Evolutionary conservation across 2,797 vertebrate species (phyloP), one percentile per base, ranked within the genome.

Genomic region (Sebastiscus tertius): DNA sequence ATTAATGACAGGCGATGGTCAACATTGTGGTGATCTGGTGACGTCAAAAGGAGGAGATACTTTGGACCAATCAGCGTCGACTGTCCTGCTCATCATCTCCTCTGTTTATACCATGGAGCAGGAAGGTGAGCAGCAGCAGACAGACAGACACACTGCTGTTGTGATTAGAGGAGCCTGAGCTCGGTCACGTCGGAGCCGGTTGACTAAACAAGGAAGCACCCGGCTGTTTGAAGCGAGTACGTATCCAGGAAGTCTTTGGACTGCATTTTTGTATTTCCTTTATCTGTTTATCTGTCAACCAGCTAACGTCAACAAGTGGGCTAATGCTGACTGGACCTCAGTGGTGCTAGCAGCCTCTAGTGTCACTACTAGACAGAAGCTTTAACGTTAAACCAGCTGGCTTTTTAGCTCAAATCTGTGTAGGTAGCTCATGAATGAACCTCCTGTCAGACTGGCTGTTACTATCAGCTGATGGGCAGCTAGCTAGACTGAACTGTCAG

Each of bases 21-120:
- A 34, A 7, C n/a, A 16, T 0, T 39, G 69, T 36, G 61, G 58
- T 6, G 55, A 3, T 12, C 60, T 22, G 29, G 1, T 92, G 88
- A 93, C 93, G 91, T 94, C 61, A 24, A 56, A 79, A 92, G 88
- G 90, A 93, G 88, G 91, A 91, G 88, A 91, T 87, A 79, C 86
- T 81, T 78, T 77, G 6, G 39, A 58, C 94, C 93, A 94, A 94
- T 95, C 83, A 87, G 88, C 70, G 22, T 3, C 55, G 6, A n/a
- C 74, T 8, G 8, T 6, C 9, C 24, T 8, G 63, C 75, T 88
- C 86, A 76, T 88, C 89, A 20, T 61, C 66, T 68, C 63, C 55
- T 77, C 59, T 77, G 88, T 87, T 75, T 73, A 66, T 63, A 62
- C 49, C 13, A 81, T 87, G 88, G 68, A 26, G 85, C 87, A 83